Conservation (phyloP, 2,797 vertebrate genomes). For the Channa striata region DNA sequence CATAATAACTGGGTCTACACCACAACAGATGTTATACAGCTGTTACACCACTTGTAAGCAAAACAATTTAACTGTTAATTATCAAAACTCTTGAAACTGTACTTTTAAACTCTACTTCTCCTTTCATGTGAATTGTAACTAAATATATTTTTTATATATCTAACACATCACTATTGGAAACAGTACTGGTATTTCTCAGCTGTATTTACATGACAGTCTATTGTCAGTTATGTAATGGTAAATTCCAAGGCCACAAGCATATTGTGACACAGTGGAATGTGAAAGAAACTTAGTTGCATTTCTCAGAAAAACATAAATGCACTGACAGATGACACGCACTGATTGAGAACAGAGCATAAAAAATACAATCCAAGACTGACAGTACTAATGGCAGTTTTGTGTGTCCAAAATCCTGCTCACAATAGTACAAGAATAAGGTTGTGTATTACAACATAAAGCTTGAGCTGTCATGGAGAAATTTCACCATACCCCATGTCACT, state of each 20-base stretch:
- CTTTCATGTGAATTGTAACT: neutral
- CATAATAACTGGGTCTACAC: slow-evolving; percentile 9
- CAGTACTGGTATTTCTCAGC: neutral
- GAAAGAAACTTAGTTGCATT: slow-evolving; percentile 5
- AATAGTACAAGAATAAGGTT: neutral
- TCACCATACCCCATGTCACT: neutral
- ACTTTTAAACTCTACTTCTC: neutral
- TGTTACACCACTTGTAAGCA: slow-evolving; percentile 9
- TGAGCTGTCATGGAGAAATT: neutral
- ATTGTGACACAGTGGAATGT: neutral
- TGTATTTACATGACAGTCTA: neutral
- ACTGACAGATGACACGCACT: slow-evolving; percentile 2
- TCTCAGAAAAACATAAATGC: slow-evolving; percentile 6
- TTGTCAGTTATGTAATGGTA: slow-evolving; percentile 9
- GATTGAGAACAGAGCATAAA: neutral
- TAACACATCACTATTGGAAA: neutral
- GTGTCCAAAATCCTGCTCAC: neutral
- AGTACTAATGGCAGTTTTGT: neutral
- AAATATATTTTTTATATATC: neutral
- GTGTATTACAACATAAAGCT: neutral
- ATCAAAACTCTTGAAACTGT: neutral
- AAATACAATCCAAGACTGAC: slow-evolving; percentile 19
- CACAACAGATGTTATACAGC: slow-evolving; percentile 38
- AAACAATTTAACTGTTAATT: neutral
- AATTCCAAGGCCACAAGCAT: slow-evolving; percentile 10